phyloP scores from a whole-genome alignment of 2,888 invertebrate species.

The Caenorhabditis parvicauda region DNA sequence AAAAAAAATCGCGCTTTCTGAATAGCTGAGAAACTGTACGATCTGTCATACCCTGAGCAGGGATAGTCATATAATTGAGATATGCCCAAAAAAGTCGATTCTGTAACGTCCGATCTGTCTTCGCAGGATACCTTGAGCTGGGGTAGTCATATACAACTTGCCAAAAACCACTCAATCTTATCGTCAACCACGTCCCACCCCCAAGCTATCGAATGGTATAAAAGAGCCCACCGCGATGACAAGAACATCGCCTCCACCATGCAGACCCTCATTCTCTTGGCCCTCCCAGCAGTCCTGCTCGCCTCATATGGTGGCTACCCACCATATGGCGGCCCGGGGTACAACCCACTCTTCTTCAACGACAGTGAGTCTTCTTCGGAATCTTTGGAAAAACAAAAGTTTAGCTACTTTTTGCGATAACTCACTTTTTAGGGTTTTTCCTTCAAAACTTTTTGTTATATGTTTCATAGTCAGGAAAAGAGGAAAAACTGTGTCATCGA shows the following conservation, averaged over 20 bases:
- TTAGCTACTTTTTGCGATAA: background rate
- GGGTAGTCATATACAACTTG: no score
- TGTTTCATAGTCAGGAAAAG: no score
- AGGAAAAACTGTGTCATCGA: no score
- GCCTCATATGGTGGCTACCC: background rate
- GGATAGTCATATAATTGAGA: no score
- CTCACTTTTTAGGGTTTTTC: background rate
- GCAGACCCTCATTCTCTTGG: background rate
- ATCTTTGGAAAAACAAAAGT: background rate
- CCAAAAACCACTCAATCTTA: no score
- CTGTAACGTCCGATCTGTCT: no score
- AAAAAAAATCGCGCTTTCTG: no score
- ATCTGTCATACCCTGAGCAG: no score
- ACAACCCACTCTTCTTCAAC: slow-evolving; percentile 29
- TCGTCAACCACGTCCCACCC: background rate
- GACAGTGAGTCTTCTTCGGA: slow-evolving; percentile 23
- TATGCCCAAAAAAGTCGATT: no score
- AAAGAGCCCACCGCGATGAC: slow-evolving; percentile 23
- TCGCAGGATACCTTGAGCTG: no score
- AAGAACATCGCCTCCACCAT: slow-evolving; percentile 12
- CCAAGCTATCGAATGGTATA: slow-evolving; percentile 19
- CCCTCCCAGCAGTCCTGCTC: background rate
- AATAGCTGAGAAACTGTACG: no score
- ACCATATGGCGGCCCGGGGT: slow-evolving; percentile 12
- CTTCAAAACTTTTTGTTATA: background rate